Base-by-base conservation (phyloP, 2,113 vertebrate genomes). In the Chaetodon trifascialis region DNA sequence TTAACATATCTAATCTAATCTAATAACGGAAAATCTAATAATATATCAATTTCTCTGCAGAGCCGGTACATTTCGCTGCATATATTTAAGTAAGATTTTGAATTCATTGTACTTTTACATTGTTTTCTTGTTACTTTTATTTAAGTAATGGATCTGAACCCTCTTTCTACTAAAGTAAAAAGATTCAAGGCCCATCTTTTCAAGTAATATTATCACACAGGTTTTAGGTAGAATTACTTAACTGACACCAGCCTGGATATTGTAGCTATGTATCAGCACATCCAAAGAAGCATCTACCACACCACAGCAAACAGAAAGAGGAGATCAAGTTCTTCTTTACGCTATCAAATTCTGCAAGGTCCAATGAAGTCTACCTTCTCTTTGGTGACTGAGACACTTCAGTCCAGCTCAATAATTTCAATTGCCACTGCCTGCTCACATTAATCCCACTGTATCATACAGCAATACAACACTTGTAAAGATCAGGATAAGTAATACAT, bases 301-400 rank as follows among this genome's bases (percentile, higher is more conserved):
- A 79, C 80, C 83, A 78, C 73, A 77, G 66, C 10, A 23, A 76
- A 74, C 69, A 65, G 42, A 74, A 62, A 69, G 70, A 86, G 75
- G 34, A 74, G 89, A 85, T 92, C 73, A 14, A 25, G 62, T 91
- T 93, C 76, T 91, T 81, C 76, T 88, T 68, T 75, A 69, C 70
- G 70, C 72, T 82, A 92, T 93, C 84, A 86, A 78, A 94, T 93
- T 94, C 85, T 92, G 91, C 92, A 89, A 68, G 34, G 79, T 78
- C 89, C 81, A 88, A 82, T 82, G 60, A 91, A 87, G 69, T 85
- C 85, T 76, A 83, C 66, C 62, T 84, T 91, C 52, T 73, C 79
- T 76, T 71, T 69, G 67, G 60, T 52, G 1, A 69, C 59, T 6
- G 76, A 86, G 77, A 79, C 82, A 87, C 73, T 86, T 86, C 38